Percentiles rank a stretch among this genome's conserved stretches.
These are phyloP conservation scores for Malaclemys terrapin DNA, from an alignment of 2,113 vertebrate genomes.

Conservation along the genomic window DNA sequence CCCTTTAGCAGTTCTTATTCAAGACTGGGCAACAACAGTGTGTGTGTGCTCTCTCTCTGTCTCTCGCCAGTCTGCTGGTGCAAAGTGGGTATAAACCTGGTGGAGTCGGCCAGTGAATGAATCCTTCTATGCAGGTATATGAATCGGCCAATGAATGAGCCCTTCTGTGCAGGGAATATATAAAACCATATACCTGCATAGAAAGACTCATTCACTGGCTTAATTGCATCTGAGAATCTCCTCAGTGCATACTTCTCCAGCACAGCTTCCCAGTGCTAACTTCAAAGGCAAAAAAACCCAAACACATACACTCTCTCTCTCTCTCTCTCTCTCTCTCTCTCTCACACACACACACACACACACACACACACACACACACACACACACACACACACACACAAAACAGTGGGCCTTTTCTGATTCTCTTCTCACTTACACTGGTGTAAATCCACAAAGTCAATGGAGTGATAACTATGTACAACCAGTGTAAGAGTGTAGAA, in stretches of 20 bases:
- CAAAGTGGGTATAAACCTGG: background rate
- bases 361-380: no score
- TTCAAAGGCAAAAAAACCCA: background rate
- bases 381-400: no score
- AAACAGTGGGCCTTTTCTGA: background rate
- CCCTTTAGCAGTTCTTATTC: no score
- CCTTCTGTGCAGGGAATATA: background rate
- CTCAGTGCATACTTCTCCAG: background rate
- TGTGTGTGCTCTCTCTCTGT: background rate
- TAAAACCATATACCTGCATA: background rate
- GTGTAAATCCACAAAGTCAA: accelerated
- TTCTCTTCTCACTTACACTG: background rate
- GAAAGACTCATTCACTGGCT: background rate
- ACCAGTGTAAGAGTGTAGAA: background rate
- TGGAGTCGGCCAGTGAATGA: background rate
- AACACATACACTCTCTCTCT: no score
- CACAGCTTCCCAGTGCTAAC: background rate
- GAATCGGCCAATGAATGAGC: background rate
- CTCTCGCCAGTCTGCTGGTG: background rate
- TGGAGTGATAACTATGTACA: background rate
- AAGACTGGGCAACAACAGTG: background rate
- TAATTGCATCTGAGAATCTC: background rate
- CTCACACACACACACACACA: no score
- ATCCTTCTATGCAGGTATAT: background rate
- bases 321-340: no score